A percentile compares a stretch with the other conserved stretches of the same genome.
phyloP scores from a whole-genome alignment of 1,140 invertebrate genomes.

The Drosophila subobscura region DNA sequence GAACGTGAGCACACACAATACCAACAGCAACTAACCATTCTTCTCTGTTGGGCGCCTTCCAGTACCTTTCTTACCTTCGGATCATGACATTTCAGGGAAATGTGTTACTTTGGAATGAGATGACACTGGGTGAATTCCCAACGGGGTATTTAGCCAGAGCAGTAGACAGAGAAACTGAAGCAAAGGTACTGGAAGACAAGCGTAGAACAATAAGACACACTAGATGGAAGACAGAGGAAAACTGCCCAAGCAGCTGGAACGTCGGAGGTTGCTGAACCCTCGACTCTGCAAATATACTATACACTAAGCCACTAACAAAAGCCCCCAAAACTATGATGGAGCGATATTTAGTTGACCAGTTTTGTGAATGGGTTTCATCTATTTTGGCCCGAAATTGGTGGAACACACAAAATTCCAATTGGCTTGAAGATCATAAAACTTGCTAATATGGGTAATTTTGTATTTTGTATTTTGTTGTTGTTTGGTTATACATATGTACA shows the following conservation, averaged over 20 bases:
- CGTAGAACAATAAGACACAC: conserved; percentile 53
- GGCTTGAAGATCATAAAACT: conserved; percentile 29
- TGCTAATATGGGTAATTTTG: conserved; percentile 47
- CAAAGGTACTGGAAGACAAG: conserved; percentile 64
- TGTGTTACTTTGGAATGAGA: conserved; percentile 49
- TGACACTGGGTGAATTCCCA: conserved; percentile 57
- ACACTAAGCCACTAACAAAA: conserved; percentile 40
- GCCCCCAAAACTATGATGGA: conserved; percentile 16
- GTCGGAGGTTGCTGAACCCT: conserved; percentile 56
- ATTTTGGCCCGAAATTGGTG: conserved; percentile 20
- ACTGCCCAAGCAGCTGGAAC: conserved; percentile 56
- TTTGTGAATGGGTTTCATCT: conserved; percentile 48
- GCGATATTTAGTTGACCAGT: conserved; percentile 26
- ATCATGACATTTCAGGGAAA: conserved; percentile 62
- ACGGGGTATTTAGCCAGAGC: background rate
- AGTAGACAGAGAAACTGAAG: conserved; percentile 39
- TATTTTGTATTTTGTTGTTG: conserved; percentile 13
- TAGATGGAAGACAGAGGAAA: conserved; percentile 31
- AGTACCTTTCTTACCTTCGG: conserved; percentile 34
- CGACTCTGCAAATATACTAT: conserved; percentile 29
- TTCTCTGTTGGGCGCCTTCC: background rate
- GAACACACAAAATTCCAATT: conserved; percentile 3
- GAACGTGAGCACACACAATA: background rate
- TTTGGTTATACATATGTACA: background rate
- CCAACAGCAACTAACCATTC: conserved; percentile 15